Evolutionary conservation across 2,888 invertebrate genomes (phyloP).

Genomic region (Fabriciana adippe): DNA sequence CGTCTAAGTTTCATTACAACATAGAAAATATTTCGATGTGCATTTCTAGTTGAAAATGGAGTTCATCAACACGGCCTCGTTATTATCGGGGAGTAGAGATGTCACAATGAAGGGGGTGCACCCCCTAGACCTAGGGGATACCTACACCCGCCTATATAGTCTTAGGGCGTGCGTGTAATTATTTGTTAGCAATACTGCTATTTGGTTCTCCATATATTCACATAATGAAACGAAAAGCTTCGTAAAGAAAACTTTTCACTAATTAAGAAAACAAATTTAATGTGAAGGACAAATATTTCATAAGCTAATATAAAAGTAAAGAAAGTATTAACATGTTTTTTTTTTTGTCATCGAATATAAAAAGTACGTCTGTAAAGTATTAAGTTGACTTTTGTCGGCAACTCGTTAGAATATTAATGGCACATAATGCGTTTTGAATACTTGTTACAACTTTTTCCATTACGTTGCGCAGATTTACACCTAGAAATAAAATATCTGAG

Average conservation of each 20-base stretch:
- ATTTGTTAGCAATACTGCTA: constrained; percentile 21
- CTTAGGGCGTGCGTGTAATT: constrained; percentile 21
- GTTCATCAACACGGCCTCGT: constrained; percentile 43
- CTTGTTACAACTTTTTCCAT: constrained; percentile 82
- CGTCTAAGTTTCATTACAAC: background rate
- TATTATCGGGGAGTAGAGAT: constrained; percentile 40
- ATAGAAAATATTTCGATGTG: constrained; percentile 17
- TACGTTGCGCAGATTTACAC: constrained; percentile 72
- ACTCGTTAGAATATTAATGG: constrained; percentile 78
- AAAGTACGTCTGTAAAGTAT: constrained; percentile 6
- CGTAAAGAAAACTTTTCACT: background rate
- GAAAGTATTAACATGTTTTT: background rate
- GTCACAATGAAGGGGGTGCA: constrained; percentile 36
- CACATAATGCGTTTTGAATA: constrained; percentile 77
- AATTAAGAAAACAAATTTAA: background rate
- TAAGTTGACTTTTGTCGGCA: constrained; percentile 48
- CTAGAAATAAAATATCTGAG: constrained; percentile 65
- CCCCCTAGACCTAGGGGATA: constrained; percentile 17
- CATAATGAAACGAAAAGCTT: background rate
- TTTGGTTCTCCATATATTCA: constrained; percentile 5
- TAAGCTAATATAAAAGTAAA: background rate
- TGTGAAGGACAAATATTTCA: background rate
- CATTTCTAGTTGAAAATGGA: constrained; percentile 37
- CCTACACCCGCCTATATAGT: constrained; percentile 20
- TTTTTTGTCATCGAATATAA: constrained; percentile 5